Percentiles rank a stretch among this genome's conserved stretches.
These are phyloP conservation scores for Neoniphon sammara DNA, from an alignment of 2,797 vertebrate species.

Conservation along the genomic window DNA sequence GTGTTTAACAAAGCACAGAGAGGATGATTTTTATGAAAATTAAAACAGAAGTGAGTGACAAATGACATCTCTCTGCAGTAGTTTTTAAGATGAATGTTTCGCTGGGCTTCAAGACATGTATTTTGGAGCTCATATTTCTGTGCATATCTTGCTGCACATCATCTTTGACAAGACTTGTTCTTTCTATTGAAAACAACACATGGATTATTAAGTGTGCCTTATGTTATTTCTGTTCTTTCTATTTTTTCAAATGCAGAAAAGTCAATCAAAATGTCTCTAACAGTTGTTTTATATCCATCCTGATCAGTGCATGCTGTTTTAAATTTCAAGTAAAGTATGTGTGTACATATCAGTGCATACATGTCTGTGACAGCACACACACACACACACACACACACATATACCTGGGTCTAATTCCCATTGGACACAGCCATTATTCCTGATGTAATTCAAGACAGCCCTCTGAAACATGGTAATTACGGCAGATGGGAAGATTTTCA, in stretches of 20 bases:
- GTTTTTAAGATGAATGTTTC: slow-evolving; percentile 23
- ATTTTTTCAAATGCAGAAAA: background rate
- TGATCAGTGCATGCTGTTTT: background rate
- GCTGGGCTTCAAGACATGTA: background rate
- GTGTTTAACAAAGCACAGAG: slow-evolving; percentile 12
- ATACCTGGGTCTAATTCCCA: slow-evolving; percentile 57
- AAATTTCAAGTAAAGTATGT: too few relatives aligned
- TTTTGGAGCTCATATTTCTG: background rate
- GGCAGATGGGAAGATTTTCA: slow-evolving; percentile 80
- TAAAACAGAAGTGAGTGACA: slow-evolving; percentile 31
- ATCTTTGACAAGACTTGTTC: slow-evolving; percentile 16
- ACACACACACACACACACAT: slow-evolving; percentile 32
- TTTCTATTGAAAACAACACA: slow-evolving; percentile 1
- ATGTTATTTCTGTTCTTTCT: background rate
- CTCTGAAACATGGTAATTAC: slow-evolving; percentile 81
- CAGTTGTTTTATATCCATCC: background rate
- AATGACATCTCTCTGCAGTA: slow-evolving; percentile 24
- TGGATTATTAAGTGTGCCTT: background rate
- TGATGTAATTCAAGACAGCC: slow-evolving; percentile 73
- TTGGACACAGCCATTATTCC: slow-evolving; percentile 73
- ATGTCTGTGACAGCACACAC: slow-evolving; percentile 19
- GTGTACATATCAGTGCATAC: background rate
- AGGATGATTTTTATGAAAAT: slow-evolving; percentile 38
- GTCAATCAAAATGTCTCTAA: background rate
- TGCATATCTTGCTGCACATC: background rate